phyloP scores from a whole-genome alignment of 2,888 invertebrate species.

The Eupithecia abbreviata region DNA sequence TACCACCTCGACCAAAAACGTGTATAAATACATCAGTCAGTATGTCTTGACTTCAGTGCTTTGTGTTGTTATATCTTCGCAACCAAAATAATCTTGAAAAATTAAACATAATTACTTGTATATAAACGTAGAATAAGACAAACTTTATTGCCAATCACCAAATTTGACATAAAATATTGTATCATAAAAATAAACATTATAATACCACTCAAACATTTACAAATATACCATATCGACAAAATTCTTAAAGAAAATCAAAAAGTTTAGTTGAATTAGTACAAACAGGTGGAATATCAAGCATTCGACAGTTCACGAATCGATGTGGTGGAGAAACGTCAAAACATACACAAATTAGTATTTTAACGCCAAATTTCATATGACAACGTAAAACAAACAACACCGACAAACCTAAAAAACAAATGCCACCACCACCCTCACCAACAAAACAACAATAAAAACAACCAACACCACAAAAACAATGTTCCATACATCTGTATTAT shows the following conservation, averaged over 20 bases:
- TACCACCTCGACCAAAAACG: not conserved
- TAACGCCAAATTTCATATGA: conserved; percentile 12
- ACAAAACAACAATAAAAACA: conserved; percentile 27
- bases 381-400: conserved; percentile 17
- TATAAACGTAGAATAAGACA: not conserved
- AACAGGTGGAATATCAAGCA: conserved; percentile 12
- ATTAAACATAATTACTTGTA: not conserved
- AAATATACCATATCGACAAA: not conserved
- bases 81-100: conserved; percentile 9
- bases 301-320: conserved; percentile 4
- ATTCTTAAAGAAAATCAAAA: not conserved
- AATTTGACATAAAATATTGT: not conserved
- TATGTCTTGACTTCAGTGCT: conserved; percentile 6
- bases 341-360: conserved; percentile 4
- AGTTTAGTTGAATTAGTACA: not conserved
- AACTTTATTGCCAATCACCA: conserved; percentile 10
- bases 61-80: not conserved
- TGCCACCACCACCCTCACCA: conserved; percentile 47
- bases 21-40: not conserved
- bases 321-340: conserved; percentile 4
- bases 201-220: not conserved
- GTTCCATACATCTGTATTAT: conserved; percentile 63
- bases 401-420: conserved; percentile 27
- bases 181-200: not conserved
- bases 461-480: conserved; percentile 45